These are phyloP conservation scores for Cebidichthys violaceus DNA, from an alignment of 2,113 vertebrate species.

Conservation along the genomic window DNA sequence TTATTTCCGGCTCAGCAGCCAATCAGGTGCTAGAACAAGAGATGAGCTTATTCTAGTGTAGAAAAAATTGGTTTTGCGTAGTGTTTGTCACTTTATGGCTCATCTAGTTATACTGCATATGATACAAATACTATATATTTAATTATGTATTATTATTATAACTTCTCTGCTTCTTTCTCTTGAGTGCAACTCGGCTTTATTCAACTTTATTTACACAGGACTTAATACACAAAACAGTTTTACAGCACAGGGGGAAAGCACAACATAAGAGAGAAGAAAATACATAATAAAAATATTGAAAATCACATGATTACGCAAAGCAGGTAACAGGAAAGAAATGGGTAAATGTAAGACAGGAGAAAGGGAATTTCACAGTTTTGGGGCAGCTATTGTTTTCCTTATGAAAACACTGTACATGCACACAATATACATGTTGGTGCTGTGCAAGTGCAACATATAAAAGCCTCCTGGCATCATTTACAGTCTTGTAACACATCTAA, in stretches of 20 bases:
- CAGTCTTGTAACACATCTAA: slow-evolving; percentile 7
- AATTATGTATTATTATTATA: too few species aligned
- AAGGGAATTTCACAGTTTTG: not conserved
- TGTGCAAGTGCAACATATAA: not conserved
- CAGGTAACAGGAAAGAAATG: not conserved
- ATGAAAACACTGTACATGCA: not conserved
- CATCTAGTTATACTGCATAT: not conserved
- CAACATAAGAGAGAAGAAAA: not conserved
- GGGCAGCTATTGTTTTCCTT: not conserved
- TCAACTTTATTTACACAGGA: too few species aligned
- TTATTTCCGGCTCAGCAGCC: slow-evolving; percentile 70
- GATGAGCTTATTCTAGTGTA: not conserved
- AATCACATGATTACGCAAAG: too few species aligned
- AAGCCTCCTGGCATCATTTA: slow-evolving; percentile 1
- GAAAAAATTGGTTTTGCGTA: not conserved
- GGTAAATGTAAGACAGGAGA: not conserved
- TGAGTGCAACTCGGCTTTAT: too few species aligned
- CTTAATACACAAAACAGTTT: not conserved
- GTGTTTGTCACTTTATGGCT: not conserved
- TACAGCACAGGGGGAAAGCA: not conserved
- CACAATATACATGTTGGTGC: not conserved
- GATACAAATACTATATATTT: too few species aligned
- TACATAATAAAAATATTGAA: too few species aligned
- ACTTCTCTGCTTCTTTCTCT: too few species aligned
- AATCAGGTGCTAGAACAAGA: slow-evolving; percentile 46